Conservation (phyloP, 2,888 invertebrate genomes). For the Dryococelus australis region DNA sequence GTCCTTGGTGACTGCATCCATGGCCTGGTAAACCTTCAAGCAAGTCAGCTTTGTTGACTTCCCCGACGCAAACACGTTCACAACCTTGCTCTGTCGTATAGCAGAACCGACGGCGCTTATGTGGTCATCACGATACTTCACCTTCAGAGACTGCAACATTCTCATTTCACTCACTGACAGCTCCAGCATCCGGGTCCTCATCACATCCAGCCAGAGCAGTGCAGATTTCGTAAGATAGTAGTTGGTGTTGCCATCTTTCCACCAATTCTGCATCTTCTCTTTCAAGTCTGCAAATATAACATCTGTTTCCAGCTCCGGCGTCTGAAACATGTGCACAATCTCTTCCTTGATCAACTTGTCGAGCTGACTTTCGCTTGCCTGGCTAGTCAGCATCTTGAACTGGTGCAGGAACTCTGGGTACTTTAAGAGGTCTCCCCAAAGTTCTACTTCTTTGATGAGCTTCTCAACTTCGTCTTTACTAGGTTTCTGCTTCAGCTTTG, state of each 20-base stretch:
- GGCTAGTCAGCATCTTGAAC: conserved; percentile 21
- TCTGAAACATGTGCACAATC: background rate
- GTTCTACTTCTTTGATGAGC: conserved; percentile 22
- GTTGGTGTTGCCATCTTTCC: conserved; percentile 22
- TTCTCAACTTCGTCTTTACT: conserved; percentile 7
- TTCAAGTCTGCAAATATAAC: conserved; percentile 2
- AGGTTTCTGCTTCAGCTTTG: conserved; percentile 12
- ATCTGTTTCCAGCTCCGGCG: background rate
- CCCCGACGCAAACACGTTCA: background rate
- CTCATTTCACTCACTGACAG: background rate
- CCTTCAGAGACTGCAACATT: conserved; percentile 6
- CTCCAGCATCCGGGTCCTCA: conserved; percentile 9
- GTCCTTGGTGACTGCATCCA: background rate
- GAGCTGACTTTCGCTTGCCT: conserved; percentile 24
- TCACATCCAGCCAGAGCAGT: conserved; percentile 20
- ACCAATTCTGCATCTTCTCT: conserved; percentile 29
- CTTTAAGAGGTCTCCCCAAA: conserved; percentile 4
- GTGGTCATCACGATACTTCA: background rate
- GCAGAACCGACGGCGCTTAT: background rate
- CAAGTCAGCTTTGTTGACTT: background rate
- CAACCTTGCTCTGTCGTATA: conserved; percentile 21
- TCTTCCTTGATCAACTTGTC: conserved; percentile 13
- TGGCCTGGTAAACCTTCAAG: conserved; percentile 16
- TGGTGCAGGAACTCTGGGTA: conserved; percentile 13
- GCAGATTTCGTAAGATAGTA: conserved; percentile 26